These are phyloP conservation scores for Poecile atricapillus DNA, from an alignment of 2,113 vertebrate species.

Conservation along the genomic window DNA sequence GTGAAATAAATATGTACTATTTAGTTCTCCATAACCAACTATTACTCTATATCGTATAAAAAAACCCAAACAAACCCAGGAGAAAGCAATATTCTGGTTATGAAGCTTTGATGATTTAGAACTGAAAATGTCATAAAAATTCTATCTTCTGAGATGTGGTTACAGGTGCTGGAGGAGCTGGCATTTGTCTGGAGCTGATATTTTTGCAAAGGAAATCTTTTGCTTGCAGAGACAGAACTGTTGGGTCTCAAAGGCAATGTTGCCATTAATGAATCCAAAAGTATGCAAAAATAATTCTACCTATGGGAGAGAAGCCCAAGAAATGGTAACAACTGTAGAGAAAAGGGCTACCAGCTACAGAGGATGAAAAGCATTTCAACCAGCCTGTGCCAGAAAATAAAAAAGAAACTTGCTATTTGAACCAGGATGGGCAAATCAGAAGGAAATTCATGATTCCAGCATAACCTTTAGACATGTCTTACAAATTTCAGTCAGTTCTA, in stretches of 20 bases:
- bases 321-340: not conserved
- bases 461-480: not conserved
- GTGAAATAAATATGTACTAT: not conserved
- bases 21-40: not conserved
- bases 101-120: not conserved
- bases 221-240: not conserved
- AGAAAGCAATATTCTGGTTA: not conserved
- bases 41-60: not conserved
- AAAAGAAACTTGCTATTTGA: not conserved
- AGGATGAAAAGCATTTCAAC: not conserved
- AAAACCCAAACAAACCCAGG: fast-evolving
- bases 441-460: not conserved
- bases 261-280: not conserved
- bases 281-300: not conserved
- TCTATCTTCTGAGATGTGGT: not conserved
- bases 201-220: not conserved
- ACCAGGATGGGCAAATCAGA: not conserved
- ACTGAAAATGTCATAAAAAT: not conserved
- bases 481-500: not conserved
- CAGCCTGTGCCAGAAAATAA: not conserved
- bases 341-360: not conserved
- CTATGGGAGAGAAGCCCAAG: not conserved
- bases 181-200: not conserved
- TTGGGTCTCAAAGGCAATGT: not conserved
- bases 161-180: not conserved